Evolutionary conservation across 2,888 invertebrate species (phyloP).

Genomic region (Acleris literana): DNA sequence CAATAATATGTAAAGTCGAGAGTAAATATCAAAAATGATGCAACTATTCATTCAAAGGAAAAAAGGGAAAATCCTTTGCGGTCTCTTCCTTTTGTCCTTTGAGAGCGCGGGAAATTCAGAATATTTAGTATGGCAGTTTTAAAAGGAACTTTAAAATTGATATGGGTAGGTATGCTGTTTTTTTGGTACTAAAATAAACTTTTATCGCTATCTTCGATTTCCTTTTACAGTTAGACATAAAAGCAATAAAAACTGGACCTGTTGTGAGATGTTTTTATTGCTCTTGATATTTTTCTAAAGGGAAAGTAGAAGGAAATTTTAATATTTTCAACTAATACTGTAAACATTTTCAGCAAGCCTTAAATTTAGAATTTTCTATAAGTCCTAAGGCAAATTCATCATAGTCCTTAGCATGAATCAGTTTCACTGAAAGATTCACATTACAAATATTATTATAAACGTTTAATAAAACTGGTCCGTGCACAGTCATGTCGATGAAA

Average conservation of each 20-base stretch:
- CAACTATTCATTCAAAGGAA: slow-evolving; percentile 7
- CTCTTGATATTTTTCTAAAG: too few relatives aligned
- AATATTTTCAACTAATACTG: neutral
- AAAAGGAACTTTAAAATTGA: slow-evolving; percentile 16
- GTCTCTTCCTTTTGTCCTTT: slow-evolving; percentile 1
- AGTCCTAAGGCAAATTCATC: slow-evolving; percentile 46
- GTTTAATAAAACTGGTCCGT: slow-evolving; percentile 74
- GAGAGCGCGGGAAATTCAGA: slow-evolving; percentile 9
- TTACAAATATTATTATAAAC: slow-evolving; percentile 42
- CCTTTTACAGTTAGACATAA: too few relatives aligned
- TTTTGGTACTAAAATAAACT: too few relatives aligned
- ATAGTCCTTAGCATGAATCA: slow-evolving; percentile 58
- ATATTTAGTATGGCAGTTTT: slow-evolving; percentile 26
- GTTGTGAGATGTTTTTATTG: too few relatives aligned
- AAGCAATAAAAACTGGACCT: too few relatives aligned
- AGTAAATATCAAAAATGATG: slow-evolving; percentile 2
- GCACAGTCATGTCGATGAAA: slow-evolving; percentile 51
- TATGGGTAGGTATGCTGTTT: too few relatives aligned
- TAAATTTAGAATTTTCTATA: slow-evolving; percentile 53
- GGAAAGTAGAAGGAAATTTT: too few relatives aligned
- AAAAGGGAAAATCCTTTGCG: slow-evolving; percentile 12
- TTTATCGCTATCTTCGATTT: too few relatives aligned
- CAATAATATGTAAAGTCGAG: slow-evolving; percentile 12
- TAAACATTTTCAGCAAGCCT: slow-evolving; percentile 50
- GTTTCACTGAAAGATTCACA: slow-evolving; percentile 64